Conservation (phyloP, 2,113 vertebrate genomes). For the Recurvirostra avosetta region DNA sequence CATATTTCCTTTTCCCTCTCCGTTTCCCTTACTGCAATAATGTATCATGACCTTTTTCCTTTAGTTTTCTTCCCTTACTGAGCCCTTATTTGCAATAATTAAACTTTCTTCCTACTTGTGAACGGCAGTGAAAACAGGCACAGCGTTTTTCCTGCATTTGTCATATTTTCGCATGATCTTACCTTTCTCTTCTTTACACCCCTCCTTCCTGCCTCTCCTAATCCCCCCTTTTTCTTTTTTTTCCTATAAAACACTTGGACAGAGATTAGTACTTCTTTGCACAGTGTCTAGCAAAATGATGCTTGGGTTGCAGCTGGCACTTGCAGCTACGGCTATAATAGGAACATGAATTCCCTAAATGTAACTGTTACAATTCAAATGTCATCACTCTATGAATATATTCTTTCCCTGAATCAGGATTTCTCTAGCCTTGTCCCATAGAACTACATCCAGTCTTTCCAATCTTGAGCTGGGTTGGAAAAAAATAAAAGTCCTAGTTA, state of each 20-base stretch:
- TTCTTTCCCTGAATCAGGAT: background rate
- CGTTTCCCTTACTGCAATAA: background rate
- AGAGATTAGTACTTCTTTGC: background rate
- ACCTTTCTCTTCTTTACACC: background rate
- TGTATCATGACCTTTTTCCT: background rate
- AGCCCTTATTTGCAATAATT: background rate
- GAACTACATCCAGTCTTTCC: background rate
- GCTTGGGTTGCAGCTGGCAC: background rate
- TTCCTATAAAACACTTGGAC: background rate
- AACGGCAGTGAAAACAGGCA: background rate
- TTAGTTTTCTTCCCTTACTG: background rate
- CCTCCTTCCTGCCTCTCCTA: background rate
- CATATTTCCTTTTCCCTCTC: background rate
- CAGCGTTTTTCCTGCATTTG: background rate
- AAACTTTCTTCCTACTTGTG: background rate
- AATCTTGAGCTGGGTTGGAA: background rate
- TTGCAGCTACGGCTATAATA: background rate
- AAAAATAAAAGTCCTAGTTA: background rate
- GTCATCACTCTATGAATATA: background rate
- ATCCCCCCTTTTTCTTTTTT: background rate
- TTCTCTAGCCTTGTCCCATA: background rate
- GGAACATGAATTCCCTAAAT: background rate
- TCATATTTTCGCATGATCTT: background rate
- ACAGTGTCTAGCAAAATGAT: background rate
- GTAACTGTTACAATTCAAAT: background rate